A percentile compares a stretch with the other conserved stretches of the same genome.
Evolutionary conservation across 2,113 vertebrate species (phyloP).

Genomic region (Lophotis ruficrista): DNA sequence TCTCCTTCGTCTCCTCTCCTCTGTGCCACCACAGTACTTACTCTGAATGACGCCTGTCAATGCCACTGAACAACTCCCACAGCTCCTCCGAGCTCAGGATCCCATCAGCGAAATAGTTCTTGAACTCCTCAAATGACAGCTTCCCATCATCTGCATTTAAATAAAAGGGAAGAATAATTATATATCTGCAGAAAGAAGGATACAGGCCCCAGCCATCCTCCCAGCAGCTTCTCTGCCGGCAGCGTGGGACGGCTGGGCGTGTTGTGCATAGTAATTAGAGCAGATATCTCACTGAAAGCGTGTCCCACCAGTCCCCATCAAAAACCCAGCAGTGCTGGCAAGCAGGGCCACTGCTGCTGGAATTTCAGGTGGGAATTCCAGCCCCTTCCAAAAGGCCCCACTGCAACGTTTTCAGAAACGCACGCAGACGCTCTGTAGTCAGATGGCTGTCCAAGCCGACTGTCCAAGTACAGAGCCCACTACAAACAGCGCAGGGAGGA

Average conservation of each 20-base stretch:
- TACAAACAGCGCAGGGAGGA: neutral
- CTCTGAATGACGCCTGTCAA: slow-evolving; percentile 88
- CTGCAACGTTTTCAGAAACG: accelerated
- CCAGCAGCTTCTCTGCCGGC: neutral
- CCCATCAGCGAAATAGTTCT: slow-evolving; percentile 92
- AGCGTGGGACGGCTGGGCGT: neutral
- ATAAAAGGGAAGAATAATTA: slow-evolving; percentile 45
- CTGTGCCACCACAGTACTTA: slow-evolving; percentile 63
- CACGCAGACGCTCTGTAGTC: neutral
- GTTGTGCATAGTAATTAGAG: neutral
- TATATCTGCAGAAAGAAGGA: neutral
- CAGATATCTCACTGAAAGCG: neutral
- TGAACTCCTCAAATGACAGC: slow-evolving; percentile 97
- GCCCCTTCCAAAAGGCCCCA: neutral
- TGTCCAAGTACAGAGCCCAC: neutral
- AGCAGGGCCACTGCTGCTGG: neutral
- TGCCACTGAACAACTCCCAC: slow-evolving; percentile 89
- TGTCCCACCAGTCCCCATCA: neutral
- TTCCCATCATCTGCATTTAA: slow-evolving; percentile 89
- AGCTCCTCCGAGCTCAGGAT: slow-evolving; percentile 91
- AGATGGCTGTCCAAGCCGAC: neutral
- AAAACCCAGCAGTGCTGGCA: neutral
- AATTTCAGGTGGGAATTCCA: neutral
- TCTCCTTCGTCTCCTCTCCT: neutral
- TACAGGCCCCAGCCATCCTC: neutral